These are phyloP conservation scores for Leptatherina wallacei DNA, from an alignment of 2,797 vertebrate species.

Conservation along the genomic window DNA sequence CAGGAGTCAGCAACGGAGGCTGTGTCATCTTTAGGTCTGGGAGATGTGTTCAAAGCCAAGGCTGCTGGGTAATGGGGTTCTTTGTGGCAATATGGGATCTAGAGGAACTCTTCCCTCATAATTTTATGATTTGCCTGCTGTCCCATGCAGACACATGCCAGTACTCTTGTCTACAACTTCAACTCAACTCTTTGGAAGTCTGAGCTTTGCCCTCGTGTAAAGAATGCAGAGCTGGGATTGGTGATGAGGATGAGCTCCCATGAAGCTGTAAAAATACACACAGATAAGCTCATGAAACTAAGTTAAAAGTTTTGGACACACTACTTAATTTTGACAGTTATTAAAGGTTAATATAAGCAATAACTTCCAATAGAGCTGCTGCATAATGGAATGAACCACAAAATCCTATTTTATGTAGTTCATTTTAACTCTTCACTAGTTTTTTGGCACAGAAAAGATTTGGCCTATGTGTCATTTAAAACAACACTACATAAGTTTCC, in stretches of 20 bases:
- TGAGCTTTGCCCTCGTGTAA: constrained; percentile 40
- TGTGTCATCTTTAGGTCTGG: constrained; percentile 75
- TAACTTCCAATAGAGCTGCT: background rate
- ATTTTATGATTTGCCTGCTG: constrained; percentile 81
- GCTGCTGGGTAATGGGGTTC: constrained; percentile 78
- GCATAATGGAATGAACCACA: background rate
- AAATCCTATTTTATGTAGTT: background rate
- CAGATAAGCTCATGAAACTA: constrained; percentile 18
- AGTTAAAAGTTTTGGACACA: constrained; percentile 24
- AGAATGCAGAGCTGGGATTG: constrained; percentile 35
- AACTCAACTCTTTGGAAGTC: constrained; percentile 72
- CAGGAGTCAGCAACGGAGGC: constrained; percentile 76
- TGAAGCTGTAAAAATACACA: constrained; percentile 31
- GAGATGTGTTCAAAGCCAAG: constrained; percentile 81
- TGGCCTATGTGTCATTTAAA: background rate
- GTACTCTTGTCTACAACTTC: constrained; percentile 71
- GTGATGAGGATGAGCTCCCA: constrained; percentile 34
- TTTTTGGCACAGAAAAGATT: constrained; percentile 8
- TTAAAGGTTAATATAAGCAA: constrained; percentile 24
- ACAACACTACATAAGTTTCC: background rate
- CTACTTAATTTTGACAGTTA: constrained; percentile 16
- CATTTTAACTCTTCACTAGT: constrained; percentile 6
- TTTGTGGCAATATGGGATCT: constrained; percentile 61
- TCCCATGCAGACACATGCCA: constrained; percentile 62
- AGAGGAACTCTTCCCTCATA: constrained; percentile 78